Base-by-base conservation (phyloP, 2,888 invertebrate genomes). In the Thereva unica region DNA sequence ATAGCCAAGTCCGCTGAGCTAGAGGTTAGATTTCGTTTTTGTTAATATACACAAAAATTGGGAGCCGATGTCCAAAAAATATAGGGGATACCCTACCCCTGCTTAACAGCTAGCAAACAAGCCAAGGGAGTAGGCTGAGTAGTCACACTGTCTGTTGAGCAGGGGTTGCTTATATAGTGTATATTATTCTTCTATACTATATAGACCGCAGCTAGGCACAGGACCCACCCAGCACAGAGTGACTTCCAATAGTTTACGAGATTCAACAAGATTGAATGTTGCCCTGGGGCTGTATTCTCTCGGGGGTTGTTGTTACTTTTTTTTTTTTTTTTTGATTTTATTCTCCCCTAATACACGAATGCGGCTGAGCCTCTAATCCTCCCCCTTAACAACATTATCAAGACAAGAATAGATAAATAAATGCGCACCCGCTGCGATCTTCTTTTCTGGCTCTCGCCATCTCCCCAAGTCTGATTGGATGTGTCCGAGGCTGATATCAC, bases 1-100 rank as follows among this genome's bases (percentile, higher is more conserved):
- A 53, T 53, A 53, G 37, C 53, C 53, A 53, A 53, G 38, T 53
- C 38, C 53, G 38, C 38, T 53, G 53, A 53, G 53, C 38, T 38
- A 53, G 38, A 53, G 53, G 53, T 53, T 53, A 53, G 38, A 53
- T 10, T 38, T 38, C 53, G 38, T 53, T 53, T 38, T 35, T 53
- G 23, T 23, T 23, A 23, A 53, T 53, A 35, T 53, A 53, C 53
- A 53, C 23, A 53, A 53, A 37, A n/a, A n/a, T n/a, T 52, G 38
- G 53, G 53, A 53, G 37, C 53, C 34, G 34, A 53, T 38, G 53
- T 35, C 37, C 38, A 53, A 53, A 53, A 38, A 53, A 38, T 53
- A 38, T 53, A 38, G 10, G 37, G 38, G 37, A 53, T 53, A 35
- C 53, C 37, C 53, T 37, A 53, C 38, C 37, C 38, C 53, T 34